Conservation (phyloP, 2,113 vertebrate genomes). For the Ardeotis arabs region DNA sequence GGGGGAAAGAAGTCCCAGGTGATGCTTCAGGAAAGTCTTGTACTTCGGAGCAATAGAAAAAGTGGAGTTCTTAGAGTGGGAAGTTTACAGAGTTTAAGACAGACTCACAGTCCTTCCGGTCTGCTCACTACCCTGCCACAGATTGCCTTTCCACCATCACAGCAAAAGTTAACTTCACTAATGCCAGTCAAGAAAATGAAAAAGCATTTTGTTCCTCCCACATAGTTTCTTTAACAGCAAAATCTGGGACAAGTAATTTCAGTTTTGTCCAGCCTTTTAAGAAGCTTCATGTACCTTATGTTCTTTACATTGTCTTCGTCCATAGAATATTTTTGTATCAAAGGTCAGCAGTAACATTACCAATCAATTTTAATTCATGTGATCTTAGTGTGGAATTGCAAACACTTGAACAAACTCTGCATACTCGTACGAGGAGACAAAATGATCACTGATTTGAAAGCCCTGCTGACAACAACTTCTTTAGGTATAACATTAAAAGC, state of each 20-base stretch:
- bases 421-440: not conserved
- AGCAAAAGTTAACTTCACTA: not conserved
- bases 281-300: not conserved
- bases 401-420: not conserved
- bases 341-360: not conserved
- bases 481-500: not conserved
- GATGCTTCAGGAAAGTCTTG: not conserved
- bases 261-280: not conserved
- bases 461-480: not conserved
- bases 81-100: not conserved
- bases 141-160: not conserved
- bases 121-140: not conserved
- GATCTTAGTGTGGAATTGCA: not conserved
- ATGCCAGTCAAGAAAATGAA: not conserved
- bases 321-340: not conserved
- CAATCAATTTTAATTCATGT: not conserved
- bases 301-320: not conserved
- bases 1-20: not conserved
- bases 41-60: not conserved
- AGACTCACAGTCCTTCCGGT: fast-evolving
- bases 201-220: not conserved
- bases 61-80: not conserved
- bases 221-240: not conserved
- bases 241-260: not conserved
- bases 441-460: not conserved